Percentiles rank a stretch among this genome's conserved stretches.
These are phyloP conservation scores for Plectropomus leopardus DNA, from an alignment of 2,113 vertebrate genomes.

Conservation along the genomic window DNA sequence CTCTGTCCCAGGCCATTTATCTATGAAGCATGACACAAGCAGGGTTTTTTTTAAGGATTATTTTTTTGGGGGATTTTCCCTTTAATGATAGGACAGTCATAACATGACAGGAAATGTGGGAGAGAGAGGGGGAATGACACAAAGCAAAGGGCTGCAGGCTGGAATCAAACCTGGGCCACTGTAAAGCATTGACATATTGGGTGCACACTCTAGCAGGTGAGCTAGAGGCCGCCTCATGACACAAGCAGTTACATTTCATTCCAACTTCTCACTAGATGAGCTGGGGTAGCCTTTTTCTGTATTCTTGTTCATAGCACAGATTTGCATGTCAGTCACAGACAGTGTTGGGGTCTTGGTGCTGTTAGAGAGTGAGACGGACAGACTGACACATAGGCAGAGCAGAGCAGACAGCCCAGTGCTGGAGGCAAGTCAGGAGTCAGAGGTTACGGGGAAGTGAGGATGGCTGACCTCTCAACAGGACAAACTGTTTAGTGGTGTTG, in stretches of 20 bases:
- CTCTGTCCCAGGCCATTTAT: slow-evolving; percentile 52
- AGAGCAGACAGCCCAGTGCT: slow-evolving; percentile 38
- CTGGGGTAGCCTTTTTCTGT: background rate
- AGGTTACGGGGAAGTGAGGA: slow-evolving; percentile 65
- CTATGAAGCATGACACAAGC: slow-evolving; percentile 58
- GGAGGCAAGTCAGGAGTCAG: slow-evolving; percentile 58
- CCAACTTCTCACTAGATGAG: slow-evolving; percentile 38
- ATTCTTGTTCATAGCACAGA: background rate
- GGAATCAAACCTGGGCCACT: no score
- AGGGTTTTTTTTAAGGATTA: no score
- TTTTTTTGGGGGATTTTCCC: no score
- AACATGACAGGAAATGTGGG: no score
- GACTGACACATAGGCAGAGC: slow-evolving; percentile 17
- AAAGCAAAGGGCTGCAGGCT: no score
- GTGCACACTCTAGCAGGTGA: no score
- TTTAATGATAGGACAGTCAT: no score
- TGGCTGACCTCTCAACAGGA: slow-evolving; percentile 63
- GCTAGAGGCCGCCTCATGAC: no score
- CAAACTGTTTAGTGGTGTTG: slow-evolving; percentile 64
- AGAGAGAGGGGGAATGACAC: no score
- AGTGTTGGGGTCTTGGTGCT: background rate
- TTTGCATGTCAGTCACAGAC: slow-evolving; percentile 1
- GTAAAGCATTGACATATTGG: no score
- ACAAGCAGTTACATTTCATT: slow-evolving; percentile 63
- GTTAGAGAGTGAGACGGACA: slow-evolving; percentile 15